A percentile compares a stretch with the other conserved stretches of the same genome.
phyloP scores from a whole-genome alignment of 2,797 vertebrate genomes.

The Propithecus perrieri region DNA sequence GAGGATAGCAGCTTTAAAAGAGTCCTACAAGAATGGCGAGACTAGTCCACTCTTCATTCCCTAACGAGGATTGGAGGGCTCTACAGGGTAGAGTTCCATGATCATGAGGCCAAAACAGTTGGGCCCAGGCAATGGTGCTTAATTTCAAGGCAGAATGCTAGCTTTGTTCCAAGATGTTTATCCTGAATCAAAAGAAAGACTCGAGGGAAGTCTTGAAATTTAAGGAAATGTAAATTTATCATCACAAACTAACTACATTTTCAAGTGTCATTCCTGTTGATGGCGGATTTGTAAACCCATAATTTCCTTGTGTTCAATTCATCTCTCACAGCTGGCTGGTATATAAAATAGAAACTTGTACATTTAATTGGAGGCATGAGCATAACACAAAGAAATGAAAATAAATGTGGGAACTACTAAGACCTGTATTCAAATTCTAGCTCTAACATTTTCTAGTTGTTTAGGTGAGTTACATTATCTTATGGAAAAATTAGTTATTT shows the following conservation, averaged over 20 bases:
- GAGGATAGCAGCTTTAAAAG: background rate
- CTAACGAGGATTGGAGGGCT: background rate
- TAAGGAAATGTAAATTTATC: background rate
- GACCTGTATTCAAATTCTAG: background rate
- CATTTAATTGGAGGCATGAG: background rate
- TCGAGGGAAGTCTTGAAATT: background rate
- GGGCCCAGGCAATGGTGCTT: background rate
- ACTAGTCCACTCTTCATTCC: background rate
- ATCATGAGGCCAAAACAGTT: background rate
- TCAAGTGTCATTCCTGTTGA: background rate
- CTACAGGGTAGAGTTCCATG: background rate
- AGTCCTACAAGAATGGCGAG: background rate
- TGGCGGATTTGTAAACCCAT: background rate
- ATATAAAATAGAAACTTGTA: background rate
- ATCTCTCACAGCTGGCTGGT: background rate
- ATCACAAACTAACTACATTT: background rate
- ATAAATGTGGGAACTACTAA: background rate
- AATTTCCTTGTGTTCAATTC: background rate
- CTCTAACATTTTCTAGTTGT: constrained; percentile 16
- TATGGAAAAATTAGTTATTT: background rate
- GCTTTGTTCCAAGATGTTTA: background rate
- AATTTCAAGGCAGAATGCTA: background rate
- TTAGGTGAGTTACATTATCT: constrained; percentile 37
- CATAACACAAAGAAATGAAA: background rate
- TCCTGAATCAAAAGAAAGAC: background rate